A percentile compares a stretch with the other conserved stretches of the same genome.
phyloP scores from a whole-genome alignment of 2,888 invertebrate genomes.

The Epirrhoe alternata region DNA sequence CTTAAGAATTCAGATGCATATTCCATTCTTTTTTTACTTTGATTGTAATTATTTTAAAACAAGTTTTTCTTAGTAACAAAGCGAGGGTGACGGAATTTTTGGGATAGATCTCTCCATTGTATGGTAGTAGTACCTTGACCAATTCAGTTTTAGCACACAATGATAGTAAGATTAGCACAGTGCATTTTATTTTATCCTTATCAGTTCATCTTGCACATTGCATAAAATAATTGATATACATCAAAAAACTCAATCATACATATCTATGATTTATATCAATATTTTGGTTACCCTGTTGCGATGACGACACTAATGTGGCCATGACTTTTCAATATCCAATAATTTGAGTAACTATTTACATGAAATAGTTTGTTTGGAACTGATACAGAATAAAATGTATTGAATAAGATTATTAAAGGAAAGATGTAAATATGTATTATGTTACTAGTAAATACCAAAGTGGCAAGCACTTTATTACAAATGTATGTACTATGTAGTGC shows the following conservation, averaged over 20 bases:
- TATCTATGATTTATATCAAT: too few relatives aligned
- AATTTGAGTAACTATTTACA: too few relatives aligned
- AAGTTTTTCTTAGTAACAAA: background rate
- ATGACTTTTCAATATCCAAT: too few relatives aligned
- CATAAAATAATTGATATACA: too few relatives aligned
- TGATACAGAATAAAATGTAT: slow-evolving; percentile 18
- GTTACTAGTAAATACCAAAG: slow-evolving; percentile 14
- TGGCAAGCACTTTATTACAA: slow-evolving; percentile 26
- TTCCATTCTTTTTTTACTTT: too few relatives aligned
- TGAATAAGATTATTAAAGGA: background rate
- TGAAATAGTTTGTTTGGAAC: background rate
- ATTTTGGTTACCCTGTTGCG: too few relatives aligned
- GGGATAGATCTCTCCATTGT: slow-evolving; percentile 5
- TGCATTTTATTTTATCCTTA: slow-evolving; percentile 26
- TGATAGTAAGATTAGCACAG: slow-evolving; percentile 18
- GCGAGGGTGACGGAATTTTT: slow-evolving; percentile 6
- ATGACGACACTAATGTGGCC: too few relatives aligned
- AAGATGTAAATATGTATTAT: background rate
- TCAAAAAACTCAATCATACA: too few relatives aligned
- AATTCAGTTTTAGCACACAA: slow-evolving; percentile 20
- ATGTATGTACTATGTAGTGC: slow-evolving; percentile 17
- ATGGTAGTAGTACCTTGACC: slow-evolving; percentile 7
- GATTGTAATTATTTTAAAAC: too few relatives aligned
- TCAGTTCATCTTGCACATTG: background rate
- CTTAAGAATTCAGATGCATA: too few relatives aligned